These are phyloP conservation scores for Folsomia manolachei DNA, from an alignment of 2,888 invertebrate genomes.

Conservation along the genomic window DNA sequence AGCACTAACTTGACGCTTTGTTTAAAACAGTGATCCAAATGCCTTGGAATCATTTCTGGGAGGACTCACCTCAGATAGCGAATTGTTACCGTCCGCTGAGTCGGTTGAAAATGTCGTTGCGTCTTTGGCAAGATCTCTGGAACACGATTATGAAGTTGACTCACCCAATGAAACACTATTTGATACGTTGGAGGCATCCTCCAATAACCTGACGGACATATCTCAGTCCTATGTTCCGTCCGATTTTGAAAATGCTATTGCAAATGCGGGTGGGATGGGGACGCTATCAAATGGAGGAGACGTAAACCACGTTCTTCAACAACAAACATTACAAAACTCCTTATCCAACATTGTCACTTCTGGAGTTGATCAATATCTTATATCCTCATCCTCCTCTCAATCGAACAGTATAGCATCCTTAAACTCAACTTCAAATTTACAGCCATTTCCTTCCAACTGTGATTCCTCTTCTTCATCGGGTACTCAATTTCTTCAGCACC, in stretches of 20 bases:
- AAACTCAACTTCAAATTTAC: slow-evolving; percentile 22
- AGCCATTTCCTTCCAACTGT: slow-evolving; percentile 38
- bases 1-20: slow-evolving; percentile 20
- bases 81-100: slow-evolving; percentile 46
- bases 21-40: slow-evolving; percentile 47
- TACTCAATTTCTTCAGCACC: slow-evolving; percentile 36
- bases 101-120: slow-evolving; percentile 50
- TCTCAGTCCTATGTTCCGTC: slow-evolving; percentile 50
- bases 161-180: slow-evolving; percentile 50
- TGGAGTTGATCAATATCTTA: slow-evolving; percentile 36
- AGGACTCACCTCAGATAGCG: slow-evolving; percentile 44
- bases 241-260: slow-evolving; percentile 45
- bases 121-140: slow-evolving; percentile 47
- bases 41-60: slow-evolving; percentile 50
- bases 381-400: slow-evolving; percentile 21
- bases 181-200: slow-evolving; percentile 47
- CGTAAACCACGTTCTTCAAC: slow-evolving; percentile 27
- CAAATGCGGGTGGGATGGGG: slow-evolving; percentile 14
- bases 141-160: slow-evolving; percentile 47
- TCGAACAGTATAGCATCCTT: slow-evolving; percentile 25
- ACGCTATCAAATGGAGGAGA: slow-evolving; percentile 28
- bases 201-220: slow-evolving; percentile 50
- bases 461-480: slow-evolving; percentile 41
- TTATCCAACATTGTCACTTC: slow-evolving; percentile 18
- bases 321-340: slow-evolving; percentile 4